Evolutionary conservation across 2,797 vertebrate species (phyloP), one percentile per base, ranked within the genome.

Genomic region (Enteromius unitaeniatus): DNA sequence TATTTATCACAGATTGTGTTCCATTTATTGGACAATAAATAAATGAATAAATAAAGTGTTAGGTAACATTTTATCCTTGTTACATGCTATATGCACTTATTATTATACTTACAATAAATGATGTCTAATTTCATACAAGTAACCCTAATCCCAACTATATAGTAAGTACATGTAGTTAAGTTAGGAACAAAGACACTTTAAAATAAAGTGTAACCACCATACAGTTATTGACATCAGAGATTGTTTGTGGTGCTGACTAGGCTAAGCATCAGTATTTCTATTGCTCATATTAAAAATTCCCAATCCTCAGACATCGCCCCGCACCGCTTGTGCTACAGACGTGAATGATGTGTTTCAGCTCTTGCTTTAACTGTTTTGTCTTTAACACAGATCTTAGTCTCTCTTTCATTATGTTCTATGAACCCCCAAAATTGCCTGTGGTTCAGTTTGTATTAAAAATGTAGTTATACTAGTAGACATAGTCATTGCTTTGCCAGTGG

Each of bases 401-500:
- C 31, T 64, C 45, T 37, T 82, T 82, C 28, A 75, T 42, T 53
- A 28, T 49, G 28, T 76, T 74, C 72, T 60, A 5, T 47, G 51
- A 79, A 40, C 64, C 64, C 67, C 37, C 37, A 1, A 28, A 40
- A 40, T 64, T 62, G 42, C 60, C 72, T 42, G 62, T 82, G 81
- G 72, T 82, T 75, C 47, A 28, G 31, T 67, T 76, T 76, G 34
- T 49, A 76, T 82, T 76, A 75, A 76, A 76, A 75, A 53, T 69
- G 47, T 68, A 69, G 45, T 69, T 53, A 19, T 40, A n/a, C n/a
- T 64, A 74, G 58, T 49, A 62, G 58, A 64, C 58, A 82, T 53
- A 49, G 58, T 65, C 58, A 82, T 65, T 75, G 60, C 72, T 67
- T 82, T 40, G 81, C 81, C 70, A 82, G 58, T 82, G 70, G 60